These are phyloP conservation scores for Rhagonycha fulva DNA, from an alignment of 2,888 invertebrate species.

Conservation along the genomic window DNA sequence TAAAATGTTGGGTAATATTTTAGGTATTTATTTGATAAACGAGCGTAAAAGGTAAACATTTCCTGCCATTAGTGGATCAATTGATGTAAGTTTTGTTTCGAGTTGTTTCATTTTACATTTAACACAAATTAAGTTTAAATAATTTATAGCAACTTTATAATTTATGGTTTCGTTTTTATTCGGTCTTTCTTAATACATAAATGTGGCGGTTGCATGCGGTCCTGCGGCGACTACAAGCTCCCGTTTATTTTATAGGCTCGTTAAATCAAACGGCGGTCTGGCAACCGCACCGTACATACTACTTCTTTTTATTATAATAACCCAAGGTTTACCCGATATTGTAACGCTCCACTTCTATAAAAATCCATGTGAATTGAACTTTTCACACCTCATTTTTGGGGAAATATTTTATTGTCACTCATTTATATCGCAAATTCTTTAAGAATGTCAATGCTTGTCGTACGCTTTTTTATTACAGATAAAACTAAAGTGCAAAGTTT, in stretches of 20 bases:
- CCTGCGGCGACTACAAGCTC: conserved; percentile 33
- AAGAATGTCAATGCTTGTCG: conserved; percentile 10
- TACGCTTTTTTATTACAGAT: background rate
- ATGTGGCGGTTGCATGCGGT: conserved; percentile 28
- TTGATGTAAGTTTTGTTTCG: background rate
- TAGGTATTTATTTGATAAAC: background rate
- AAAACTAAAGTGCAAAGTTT: background rate
- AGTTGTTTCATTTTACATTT: conserved; percentile 1
- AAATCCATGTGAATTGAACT: conserved; percentile 31
- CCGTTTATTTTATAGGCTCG: conserved; percentile 31
- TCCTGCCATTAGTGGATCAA: background rate
- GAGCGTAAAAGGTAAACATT: background rate
- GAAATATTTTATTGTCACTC: conserved; percentile 26
- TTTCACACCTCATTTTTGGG: conserved; percentile 32
- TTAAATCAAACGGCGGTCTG: conserved; percentile 33
- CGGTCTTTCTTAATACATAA: conserved; percentile 27
- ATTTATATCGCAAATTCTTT: conserved; percentile 17
- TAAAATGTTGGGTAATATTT: background rate
- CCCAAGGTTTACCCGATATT: conserved; percentile 23
- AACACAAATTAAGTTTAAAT: conserved; percentile 9
- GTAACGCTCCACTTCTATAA: conserved; percentile 25
- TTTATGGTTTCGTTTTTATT: conserved; percentile 19
- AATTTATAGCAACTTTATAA: conserved; percentile 23
- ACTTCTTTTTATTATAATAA: conserved; percentile 31
- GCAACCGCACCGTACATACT: conserved; percentile 24